These are phyloP conservation scores for Trichopria drosophilae DNA, from an alignment of 2,888 invertebrate species.

Conservation along the genomic window DNA sequence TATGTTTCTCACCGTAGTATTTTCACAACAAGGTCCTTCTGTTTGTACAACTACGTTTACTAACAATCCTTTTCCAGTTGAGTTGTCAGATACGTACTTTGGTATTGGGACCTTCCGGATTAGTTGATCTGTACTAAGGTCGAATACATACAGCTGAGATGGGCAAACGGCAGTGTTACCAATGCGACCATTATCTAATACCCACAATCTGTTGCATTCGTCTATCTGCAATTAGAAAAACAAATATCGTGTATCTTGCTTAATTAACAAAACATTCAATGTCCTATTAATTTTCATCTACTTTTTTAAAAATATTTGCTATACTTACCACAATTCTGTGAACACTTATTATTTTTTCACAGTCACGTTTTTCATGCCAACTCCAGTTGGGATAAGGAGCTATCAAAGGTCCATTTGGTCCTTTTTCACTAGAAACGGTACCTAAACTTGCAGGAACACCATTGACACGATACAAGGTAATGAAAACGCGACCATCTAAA, in stretches of 20 bases:
- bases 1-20: constrained; percentile 30
- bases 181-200: constrained; percentile 69
- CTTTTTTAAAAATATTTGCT: background rate
- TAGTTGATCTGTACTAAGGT: constrained; percentile 60
- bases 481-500: constrained; percentile 59
- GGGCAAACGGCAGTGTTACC: constrained; percentile 65
- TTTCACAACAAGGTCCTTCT: constrained; percentile 11
- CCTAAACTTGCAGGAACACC: constrained; percentile 73
- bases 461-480: constrained; percentile 65
- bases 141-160: constrained; percentile 72
- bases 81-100: constrained; percentile 12
- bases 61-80: constrained; percentile 26
- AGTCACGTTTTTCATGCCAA: constrained; percentile 66
- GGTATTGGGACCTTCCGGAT: constrained; percentile 35
- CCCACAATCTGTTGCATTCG: constrained; percentile 69
- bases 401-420: constrained; percentile 59
- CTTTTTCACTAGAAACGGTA: constrained; percentile 57
- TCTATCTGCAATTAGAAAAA: constrained; percentile 67
- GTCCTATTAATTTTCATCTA: background rate
- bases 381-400: constrained; percentile 66
- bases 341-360: constrained; percentile 71
- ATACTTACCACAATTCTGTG: constrained; percentile 69
- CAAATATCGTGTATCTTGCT: too few species aligned
- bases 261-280: too few species aligned
- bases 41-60: constrained; percentile 27